phyloP scores from a whole-genome alignment of 2,888 invertebrate species.

The Deroplatys truncata region DNA sequence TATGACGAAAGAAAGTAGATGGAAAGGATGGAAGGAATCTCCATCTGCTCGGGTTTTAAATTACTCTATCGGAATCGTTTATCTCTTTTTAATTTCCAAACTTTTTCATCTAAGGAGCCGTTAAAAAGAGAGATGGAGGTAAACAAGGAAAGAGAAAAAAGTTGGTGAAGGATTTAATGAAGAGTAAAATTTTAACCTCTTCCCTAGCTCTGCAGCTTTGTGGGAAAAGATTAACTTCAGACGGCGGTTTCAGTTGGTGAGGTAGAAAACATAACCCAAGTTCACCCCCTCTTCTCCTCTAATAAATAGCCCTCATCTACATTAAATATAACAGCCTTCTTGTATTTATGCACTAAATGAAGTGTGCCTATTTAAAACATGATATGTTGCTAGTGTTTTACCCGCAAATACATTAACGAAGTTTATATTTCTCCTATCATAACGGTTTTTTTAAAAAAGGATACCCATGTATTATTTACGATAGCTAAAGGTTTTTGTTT shows the following conservation, averaged over 20 bases:
- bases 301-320: background rate
- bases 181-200: constrained; percentile 22
- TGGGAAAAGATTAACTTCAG: background rate
- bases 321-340: background rate
- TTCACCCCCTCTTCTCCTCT: background rate
- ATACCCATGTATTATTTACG: no score
- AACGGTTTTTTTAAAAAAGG: no score
- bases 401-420: no score
- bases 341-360: background rate
- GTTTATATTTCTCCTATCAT: no score
- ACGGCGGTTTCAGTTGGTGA: background rate
- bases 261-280: background rate
- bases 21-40: background rate
- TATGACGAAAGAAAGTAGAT: background rate
- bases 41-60: constrained; percentile 21
- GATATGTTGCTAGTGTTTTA: background rate
- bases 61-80: constrained; percentile 20
- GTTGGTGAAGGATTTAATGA: constrained; percentile 23
- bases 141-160: constrained; percentile 2
- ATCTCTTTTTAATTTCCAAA: constrained; percentile 27
- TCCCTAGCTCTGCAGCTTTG: background rate
- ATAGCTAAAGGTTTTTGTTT: no score
- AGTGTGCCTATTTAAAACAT: no score
- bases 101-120: constrained; percentile 17
- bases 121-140: constrained; percentile 1